Evolutionary conservation across 2,797 vertebrate species (phyloP), one percentile per base, ranked within the genome.

Genomic region (Neostethus bicornis): DNA sequence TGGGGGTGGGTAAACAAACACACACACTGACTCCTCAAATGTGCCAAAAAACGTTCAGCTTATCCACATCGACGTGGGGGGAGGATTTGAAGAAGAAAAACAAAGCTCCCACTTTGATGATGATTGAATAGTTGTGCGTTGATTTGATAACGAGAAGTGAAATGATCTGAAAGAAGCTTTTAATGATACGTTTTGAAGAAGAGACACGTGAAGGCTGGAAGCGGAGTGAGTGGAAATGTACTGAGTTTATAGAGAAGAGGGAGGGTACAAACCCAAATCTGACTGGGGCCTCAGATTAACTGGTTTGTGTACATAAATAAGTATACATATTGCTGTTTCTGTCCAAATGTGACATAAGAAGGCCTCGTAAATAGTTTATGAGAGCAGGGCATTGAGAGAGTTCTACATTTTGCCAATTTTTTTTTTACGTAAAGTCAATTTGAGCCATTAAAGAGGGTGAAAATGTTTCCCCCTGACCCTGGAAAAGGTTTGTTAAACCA

Each of bases 201-300:
- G 43, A 52, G 32, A 43, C 51, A 19, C 28, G 51, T 57, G 46
- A 51, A 73, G 66, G 55, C 20, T 66, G 45, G 38, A 70, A 70
- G 52, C 37, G 17, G 51, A 47, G 63, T 29, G 56, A 83, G 80
- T 90, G 90, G 87, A 90, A 91, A 90, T 85, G 66, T 90, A 90
- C 87, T 85, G 85, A 70, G 81, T 73, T 82, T 75, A 69, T 67
- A 51, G 63, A 80, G 67, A 19, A 50, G 61, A 58, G 49, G 71
- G 71, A 37, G 61, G 66, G 59, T 68, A 66, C 24, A n/a, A 62
- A 66, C 70, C 73, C 39, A 47, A 75, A 77, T 81, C 51, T 86
- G 78, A 87, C 85, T 83, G 81, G 80, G 65, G 67, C 82, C 47
- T 84, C 55, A 80, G 73, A 88, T 85, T 78, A 83, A 79, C 78